Evolutionary conservation across 35 echinoderm and acorn worm species (phyloP), one percentile per base, ranked within the genome.

Genomic region (Eucidaris tribuloides): DNA sequence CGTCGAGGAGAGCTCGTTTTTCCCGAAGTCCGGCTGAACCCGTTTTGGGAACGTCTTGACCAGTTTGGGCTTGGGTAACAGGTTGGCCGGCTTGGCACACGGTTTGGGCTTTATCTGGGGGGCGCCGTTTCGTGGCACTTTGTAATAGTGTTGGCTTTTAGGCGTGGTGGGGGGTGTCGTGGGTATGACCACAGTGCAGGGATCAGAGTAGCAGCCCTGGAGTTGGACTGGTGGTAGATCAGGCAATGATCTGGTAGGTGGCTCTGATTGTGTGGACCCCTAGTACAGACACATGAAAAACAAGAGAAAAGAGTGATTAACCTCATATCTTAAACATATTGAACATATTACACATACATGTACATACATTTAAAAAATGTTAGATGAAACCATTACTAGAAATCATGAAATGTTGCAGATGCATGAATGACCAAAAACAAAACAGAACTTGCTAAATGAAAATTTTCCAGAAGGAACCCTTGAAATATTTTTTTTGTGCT

Each of bases 121-220:
- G 39, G 68, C 68, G 37, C 68, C 68, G 68, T n/a, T 41, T 7
- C 68, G 68, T 14, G 68, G 68, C 18, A 74, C 68, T 20, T 74
- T 74, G 68, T 74, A 74, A 40, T 74, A 74, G 68, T 74, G 68
- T 2, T 74, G 68, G 9, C 35, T 74, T 33, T 74, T 38, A 15
- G 25, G 61, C 37, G 37, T 2, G 15, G 37, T 40, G 1, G 36
- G 68, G 68, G 44, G 68, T 33, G 68, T 3, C 1, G 34, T 7
- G 20, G 68, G 68, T 3, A 38, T 6, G 23, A 74, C 37, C 37
- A 74, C 28, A 36, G 19, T 74, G 37, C 7, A 2, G 7, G 68
- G 68, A 3, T 74, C 68, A 32, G 68, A 74, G 68, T 74, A 74
- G 37, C 68, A 74, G 68, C 44, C 44, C 68, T 74, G 68, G 36